Evolutionary conservation across 2,888 invertebrate species (phyloP), one percentile per base, ranked within the genome.

Genomic region (Drosophila siamana): DNA sequence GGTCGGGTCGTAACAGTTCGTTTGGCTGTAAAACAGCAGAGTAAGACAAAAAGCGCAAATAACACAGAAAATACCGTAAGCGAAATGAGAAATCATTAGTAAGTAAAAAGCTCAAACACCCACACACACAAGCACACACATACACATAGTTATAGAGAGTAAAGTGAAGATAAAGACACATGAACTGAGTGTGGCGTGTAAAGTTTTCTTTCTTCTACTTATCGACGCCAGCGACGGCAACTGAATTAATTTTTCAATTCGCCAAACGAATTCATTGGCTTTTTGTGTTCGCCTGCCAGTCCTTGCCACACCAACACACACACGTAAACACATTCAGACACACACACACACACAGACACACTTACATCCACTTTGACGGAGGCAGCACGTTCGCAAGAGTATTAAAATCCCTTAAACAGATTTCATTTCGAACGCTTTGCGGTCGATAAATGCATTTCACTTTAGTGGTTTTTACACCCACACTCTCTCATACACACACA

Each of bases 181-280:
- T 73, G 76, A 81, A 78, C 66, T 69, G 69, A 70, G 67, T 63
- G 65, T 62, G 51, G 77, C 66, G 80, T 72, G 78, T 70, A 88
- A 88, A 85, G 81, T 88, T 85, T 88, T 78, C 80, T 74, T 81
- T 76, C 64, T 78, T 81, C 66, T 74, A 78, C 88, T 84, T 88
- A 88, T 86, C 88, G 82, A 83, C 74, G 79, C 85, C 78, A 80
- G 78, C 69, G 69, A 89, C 79, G 81, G 75, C 85, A 88, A 88
- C 83, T 88, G 90, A 89, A 89, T 90, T 89, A 90, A 90, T 90
- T 90, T 89, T 90, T 89, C 90, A 89, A 90, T 89, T 90, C 87
- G 78, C 87, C 86, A 80, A 88, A 86, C 81, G 90, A 90, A 89
- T 90, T 90, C 88, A 90, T 90, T 89, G 90, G 90, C 90, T 86